Conservation (phyloP, 2,797 vertebrate genomes). For the Crocodylus rhombifer region DNA sequence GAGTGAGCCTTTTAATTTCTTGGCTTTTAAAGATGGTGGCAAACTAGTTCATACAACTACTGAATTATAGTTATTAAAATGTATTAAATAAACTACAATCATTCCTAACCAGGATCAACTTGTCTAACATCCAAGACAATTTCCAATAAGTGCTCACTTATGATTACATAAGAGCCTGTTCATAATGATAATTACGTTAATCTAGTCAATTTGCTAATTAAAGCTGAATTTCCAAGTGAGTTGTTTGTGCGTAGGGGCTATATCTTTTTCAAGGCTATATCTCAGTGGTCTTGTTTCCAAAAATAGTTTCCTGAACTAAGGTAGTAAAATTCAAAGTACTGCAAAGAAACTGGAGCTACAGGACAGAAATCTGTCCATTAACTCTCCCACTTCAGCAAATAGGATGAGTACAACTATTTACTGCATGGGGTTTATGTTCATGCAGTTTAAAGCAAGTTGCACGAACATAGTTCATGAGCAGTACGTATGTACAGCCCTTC, state of each 20-base stretch:
- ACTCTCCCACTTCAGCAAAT: neutral
- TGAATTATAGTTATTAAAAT: neutral
- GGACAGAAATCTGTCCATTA: neutral
- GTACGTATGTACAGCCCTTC: no score
- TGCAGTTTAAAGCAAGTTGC: no score
- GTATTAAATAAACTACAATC: neutral
- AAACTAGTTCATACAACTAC: neutral
- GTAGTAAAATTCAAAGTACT: neutral
- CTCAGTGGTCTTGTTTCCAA: no score
- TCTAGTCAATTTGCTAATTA: neutral
- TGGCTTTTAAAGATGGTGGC: neutral
- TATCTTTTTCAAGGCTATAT: neutral
- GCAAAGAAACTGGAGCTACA: neutral
- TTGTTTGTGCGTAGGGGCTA: neutral
- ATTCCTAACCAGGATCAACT: neutral
- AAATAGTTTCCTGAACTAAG: no score
- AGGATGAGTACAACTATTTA: neutral
- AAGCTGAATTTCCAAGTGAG: neutral
- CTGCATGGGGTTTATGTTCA: no score
- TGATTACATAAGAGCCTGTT: neutral
- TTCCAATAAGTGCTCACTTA: neutral
- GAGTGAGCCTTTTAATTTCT: neutral
- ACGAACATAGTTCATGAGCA: no score
- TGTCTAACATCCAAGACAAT: rapidly evolving
- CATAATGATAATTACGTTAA: neutral